Evolutionary conservation across 2,888 invertebrate species (phyloP), one percentile per base, ranked within the genome.

Genomic region (Melinaea menophilus): DNA sequence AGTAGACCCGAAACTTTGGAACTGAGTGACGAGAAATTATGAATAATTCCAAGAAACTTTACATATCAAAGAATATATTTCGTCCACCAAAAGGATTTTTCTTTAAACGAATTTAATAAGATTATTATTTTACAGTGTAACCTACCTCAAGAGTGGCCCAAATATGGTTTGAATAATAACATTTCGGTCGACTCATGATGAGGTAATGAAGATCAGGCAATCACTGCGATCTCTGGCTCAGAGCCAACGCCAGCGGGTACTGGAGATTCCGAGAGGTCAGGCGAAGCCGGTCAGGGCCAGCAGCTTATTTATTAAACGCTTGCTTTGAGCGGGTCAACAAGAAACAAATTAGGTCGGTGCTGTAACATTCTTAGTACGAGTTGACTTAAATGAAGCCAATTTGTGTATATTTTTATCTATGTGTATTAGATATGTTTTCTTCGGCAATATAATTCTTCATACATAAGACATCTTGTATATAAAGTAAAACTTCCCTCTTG

Each of bases 211-310:
- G 48, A 58, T 55, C 58, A 58, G 59, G 59, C 13, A 54, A 60
- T 63, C 51, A 48, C 51, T 51, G 56, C 48, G 51, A 59, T 41
- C 59, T 34, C 56, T 60, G 63, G 63, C 59, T 41, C 35, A 22
- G 7, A 9, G 58, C 61, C 64, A 64, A 55, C 55, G 51, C 51
- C 31, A 13, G 41, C 54, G 59, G 51, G 35, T 35, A 33, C 55
- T 45, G 46, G 45, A 55, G 33, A 46, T 34, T 48, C 61, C 56
- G 22, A 51, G 57, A 45, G 63, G 51, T 34, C 48, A 51, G 31
- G 22, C 48, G n/a, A 59, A 63, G 37, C 41, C 59, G 63, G 63
- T 60, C 63, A 60, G 63, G 63, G 60, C 34, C 63, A 41, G 35
- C 31, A 35, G 45, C 56, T 60, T 55, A 63, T 63, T 60, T 56